A percentile compares a stretch with the other conserved stretches of the same genome.
These are phyloP conservation scores for Ennomos erosarius DNA, from an alignment of 2,888 invertebrate species.

Conservation along the genomic window DNA sequence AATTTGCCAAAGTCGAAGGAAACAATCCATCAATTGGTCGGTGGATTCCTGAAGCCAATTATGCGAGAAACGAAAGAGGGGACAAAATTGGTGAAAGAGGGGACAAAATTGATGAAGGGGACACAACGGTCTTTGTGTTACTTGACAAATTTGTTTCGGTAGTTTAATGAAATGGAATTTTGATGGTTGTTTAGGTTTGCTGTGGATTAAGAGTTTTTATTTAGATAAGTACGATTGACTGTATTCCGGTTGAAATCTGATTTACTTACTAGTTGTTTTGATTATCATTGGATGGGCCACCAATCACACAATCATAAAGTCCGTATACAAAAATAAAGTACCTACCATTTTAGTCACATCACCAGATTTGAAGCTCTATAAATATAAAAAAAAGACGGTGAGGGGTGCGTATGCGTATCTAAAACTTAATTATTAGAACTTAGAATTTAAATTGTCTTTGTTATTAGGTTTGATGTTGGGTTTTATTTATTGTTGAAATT, in stretches of 20 bases:
- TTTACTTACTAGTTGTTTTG: too few species aligned
- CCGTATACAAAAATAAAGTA: too few species aligned
- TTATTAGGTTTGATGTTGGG: too few species aligned
- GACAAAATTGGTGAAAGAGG: slow-evolving; percentile 40
- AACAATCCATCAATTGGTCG: slow-evolving; percentile 75
- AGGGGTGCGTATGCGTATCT: too few species aligned
- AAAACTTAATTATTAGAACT: too few species aligned
- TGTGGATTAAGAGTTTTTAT: slow-evolving; percentile 21
- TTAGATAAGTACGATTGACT: background rate
- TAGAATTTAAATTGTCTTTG: too few species aligned
- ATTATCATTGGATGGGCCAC: too few species aligned
- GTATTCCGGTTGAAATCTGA: background rate
- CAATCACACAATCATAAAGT: too few species aligned
- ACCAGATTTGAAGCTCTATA: too few species aligned
- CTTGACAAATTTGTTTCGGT: slow-evolving; percentile 23
- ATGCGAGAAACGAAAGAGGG: slow-evolving; percentile 50
- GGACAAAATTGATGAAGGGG: slow-evolving; percentile 28
- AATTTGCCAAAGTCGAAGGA: slow-evolving; percentile 67
- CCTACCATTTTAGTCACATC: too few species aligned
- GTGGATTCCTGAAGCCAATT: slow-evolving; percentile 66
- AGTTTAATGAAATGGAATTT: slow-evolving; percentile 37
- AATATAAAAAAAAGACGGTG: too few species aligned
- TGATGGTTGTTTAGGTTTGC: slow-evolving; percentile 33
- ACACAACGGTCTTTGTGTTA: slow-evolving; percentile 27
- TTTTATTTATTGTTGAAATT: too few species aligned